These are phyloP conservation scores for Tipula lateralis DNA, from an alignment of 2,888 invertebrate species.

Conservation along the genomic window DNA sequence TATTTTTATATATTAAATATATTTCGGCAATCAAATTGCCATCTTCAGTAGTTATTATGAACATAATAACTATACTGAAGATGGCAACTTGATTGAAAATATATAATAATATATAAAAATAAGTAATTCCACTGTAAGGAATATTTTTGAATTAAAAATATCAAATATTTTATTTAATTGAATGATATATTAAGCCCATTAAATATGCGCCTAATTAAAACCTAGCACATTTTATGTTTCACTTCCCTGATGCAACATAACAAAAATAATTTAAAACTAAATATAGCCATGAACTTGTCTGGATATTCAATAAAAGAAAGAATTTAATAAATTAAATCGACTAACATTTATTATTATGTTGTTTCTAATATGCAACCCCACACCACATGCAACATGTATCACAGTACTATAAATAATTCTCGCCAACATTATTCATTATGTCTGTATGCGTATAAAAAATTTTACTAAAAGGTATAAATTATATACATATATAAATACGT, in stretches of 20 bases:
- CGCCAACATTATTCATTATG: background rate
- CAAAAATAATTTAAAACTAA: background rate
- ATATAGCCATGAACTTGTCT: conserved; percentile 11
- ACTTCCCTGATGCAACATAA: background rate
- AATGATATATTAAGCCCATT: too few species aligned
- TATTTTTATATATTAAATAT: too few species aligned
- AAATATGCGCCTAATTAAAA: too few species aligned
- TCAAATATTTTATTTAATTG: too few species aligned
- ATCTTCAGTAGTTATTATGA: too few species aligned
- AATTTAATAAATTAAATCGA: background rate
- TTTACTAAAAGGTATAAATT: background rate
- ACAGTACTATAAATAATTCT: background rate
- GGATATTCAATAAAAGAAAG: background rate
- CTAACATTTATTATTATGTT: background rate
- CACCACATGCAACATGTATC: background rate
- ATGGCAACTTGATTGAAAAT: too few species aligned
- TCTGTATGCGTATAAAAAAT: background rate
- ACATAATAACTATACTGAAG: too few species aligned
- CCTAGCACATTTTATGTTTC: background rate
- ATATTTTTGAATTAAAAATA: too few species aligned
- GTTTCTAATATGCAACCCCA: background rate
- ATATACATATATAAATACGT: background rate
- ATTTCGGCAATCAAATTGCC: too few species aligned
- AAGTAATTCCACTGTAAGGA: too few species aligned
- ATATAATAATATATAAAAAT: too few species aligned